Conservation (phyloP, 2,113 vertebrate genomes). For the Pogona vitticeps region DNA sequence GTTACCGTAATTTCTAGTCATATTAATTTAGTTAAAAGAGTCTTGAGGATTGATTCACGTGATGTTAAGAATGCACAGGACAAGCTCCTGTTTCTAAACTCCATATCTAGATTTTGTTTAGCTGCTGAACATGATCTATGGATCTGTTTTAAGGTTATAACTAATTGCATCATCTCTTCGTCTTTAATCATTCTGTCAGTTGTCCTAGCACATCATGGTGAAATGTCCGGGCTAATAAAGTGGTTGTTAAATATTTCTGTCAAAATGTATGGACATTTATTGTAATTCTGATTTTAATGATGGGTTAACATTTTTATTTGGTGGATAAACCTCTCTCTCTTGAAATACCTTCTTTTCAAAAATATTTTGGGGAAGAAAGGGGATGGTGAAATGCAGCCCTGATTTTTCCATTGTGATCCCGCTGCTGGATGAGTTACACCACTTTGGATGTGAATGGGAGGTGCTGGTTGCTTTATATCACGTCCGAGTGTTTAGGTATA, state of each 20-base stretch:
- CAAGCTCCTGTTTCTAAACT: background rate
- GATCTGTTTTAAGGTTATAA: background rate
- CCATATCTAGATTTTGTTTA: background rate
- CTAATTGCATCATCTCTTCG: too few relatives aligned
- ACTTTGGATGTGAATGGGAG: too few relatives aligned
- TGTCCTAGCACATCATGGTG: background rate
- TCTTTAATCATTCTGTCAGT: background rate
- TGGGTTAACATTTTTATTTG: background rate
- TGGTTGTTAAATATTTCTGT: background rate
- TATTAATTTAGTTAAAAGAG: background rate
- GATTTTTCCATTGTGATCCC: too few relatives aligned
- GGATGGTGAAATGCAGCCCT: too few relatives aligned
- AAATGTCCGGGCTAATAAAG: background rate
- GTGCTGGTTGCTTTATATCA: too few relatives aligned
- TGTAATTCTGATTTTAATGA: background rate
- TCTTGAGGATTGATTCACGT: background rate
- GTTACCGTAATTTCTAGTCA: background rate
- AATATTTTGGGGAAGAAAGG: too few relatives aligned
- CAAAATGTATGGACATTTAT: too few relatives aligned
- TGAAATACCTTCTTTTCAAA: background rate
- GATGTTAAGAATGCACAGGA: background rate
- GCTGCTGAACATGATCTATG: background rate
- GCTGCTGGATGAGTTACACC: too few relatives aligned
- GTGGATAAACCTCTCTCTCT: background rate
- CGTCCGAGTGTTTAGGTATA: too few relatives aligned